A percentile compares a stretch with the other conserved stretches of the same genome.
Conservation (phyloP, 2,797 vertebrate species). For the Rhadinocentrus ornatus region DNA sequence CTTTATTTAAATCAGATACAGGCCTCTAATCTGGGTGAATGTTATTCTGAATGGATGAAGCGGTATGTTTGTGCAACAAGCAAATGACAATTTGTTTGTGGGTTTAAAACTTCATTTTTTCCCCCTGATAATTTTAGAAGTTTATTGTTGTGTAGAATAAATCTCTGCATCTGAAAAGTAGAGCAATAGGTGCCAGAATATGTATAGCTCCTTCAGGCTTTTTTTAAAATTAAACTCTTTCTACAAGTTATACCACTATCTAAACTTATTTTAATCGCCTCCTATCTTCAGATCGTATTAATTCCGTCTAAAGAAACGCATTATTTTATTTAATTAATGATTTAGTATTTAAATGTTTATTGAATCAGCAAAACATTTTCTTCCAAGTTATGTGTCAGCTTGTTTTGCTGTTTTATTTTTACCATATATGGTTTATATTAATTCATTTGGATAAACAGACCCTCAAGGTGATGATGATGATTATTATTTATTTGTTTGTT, state of each 20-base stretch:
- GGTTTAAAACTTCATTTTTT: background rate
- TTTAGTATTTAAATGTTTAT: background rate
- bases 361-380: background rate
- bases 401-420: background rate
- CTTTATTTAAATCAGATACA: too few relatives aligned
- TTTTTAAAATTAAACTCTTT: background rate
- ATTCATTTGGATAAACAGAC: background rate
- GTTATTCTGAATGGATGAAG: background rate
- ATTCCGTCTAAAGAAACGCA: background rate
- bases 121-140: too few relatives aligned
- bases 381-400: background rate
- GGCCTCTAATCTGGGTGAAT: too few relatives aligned
- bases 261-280: background rate
- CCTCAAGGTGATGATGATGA: too few relatives aligned
- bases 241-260: background rate
- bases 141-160: too few relatives aligned
- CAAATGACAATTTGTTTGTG: background rate
- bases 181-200: too few relatives aligned
- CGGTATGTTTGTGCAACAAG: background rate
- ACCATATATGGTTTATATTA: background rate
- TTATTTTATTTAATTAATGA: background rate
- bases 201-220: too few relatives aligned
- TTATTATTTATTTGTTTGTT: too few relatives aligned
- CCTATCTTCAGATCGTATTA: background rate
- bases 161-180: too few relatives aligned